Percentiles rank a stretch among this genome's conserved stretches.
Evolutionary conservation across 2,888 invertebrate species (phyloP).

Genomic region (Hydrotaea diabolus): DNA sequence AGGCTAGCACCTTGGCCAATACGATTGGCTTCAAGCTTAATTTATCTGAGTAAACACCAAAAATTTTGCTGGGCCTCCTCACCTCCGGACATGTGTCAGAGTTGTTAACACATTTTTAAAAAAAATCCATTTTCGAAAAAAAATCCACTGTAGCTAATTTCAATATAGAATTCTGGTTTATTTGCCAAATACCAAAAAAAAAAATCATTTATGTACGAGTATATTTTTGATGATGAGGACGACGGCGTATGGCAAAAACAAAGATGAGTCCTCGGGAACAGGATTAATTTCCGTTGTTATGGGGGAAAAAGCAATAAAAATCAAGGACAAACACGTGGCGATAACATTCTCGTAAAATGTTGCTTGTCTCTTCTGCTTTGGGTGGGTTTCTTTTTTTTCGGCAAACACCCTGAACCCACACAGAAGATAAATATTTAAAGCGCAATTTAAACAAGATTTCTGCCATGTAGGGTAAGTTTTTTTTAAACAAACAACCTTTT

Average conservation of each 20-base stretch:
- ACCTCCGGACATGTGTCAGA: background rate
- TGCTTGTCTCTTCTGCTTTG: background rate
- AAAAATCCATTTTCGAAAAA: background rate
- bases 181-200: background rate
- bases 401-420: background rate
- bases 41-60: no score
- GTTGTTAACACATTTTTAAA: constrained; percentile 56
- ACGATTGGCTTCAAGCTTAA: no score
- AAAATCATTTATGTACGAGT: constrained; percentile 15
- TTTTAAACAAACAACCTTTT: no score
- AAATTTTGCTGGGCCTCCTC: background rate
- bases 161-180: background rate
- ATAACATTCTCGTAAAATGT: constrained; percentile 36
- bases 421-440: constrained; percentile 34
- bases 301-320: constrained; percentile 55
- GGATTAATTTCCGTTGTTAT: constrained; percentile 49
- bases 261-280: constrained; percentile 12
- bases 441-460: constrained; percentile 36
- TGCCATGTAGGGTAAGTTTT: background rate
- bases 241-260: background rate
- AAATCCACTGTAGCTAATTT: constrained; percentile 38
- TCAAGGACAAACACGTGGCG: constrained; percentile 60
- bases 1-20: no score
- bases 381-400: background rate
- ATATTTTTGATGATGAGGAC: constrained; percentile 37